Conservation (phyloP, 1,140 invertebrate genomes). For the Drosophila serrata region DNA sequence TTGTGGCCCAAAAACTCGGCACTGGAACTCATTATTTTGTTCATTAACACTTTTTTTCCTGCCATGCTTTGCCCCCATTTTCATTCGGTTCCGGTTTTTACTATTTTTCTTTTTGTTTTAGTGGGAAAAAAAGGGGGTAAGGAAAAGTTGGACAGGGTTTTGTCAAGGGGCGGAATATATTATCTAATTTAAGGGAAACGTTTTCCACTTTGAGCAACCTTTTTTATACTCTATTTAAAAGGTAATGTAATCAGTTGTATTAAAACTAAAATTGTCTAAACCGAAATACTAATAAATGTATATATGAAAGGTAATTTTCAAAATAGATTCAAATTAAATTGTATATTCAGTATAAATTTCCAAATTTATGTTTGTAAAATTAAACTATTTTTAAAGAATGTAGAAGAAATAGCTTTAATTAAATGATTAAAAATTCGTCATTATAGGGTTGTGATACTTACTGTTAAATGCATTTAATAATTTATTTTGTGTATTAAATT, state of each 20-base stretch:
- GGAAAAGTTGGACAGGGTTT: constrained; percentile 14
- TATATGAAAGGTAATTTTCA: no score
- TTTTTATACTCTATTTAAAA: not conserved
- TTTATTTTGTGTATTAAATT: no score
- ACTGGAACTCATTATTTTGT: constrained; percentile 82
- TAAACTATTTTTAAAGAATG: no score
- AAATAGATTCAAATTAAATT: not conserved
- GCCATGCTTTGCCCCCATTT: constrained; percentile 24
- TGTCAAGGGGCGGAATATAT: constrained; percentile 17
- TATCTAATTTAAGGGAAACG: constrained; percentile 8
- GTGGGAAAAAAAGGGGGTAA: not conserved
- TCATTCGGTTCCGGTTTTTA: constrained; percentile 28
- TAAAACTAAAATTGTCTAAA: not conserved
- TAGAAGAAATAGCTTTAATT: no score
- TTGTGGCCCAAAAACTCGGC: constrained; percentile 73
- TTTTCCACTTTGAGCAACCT: constrained; percentile 2
- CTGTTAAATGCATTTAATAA: no score
- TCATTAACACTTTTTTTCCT: constrained; percentile 79
- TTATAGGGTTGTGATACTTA: no score
- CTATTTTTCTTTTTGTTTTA: constrained; percentile 24
- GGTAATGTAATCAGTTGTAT: not conserved
- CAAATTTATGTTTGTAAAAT: no score
- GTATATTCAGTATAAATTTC: no score
- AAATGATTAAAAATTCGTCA: no score
- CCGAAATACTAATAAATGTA: no score